Conservation (phyloP, 1,140 invertebrate species). For the Hesperophylax magnus region DNA sequence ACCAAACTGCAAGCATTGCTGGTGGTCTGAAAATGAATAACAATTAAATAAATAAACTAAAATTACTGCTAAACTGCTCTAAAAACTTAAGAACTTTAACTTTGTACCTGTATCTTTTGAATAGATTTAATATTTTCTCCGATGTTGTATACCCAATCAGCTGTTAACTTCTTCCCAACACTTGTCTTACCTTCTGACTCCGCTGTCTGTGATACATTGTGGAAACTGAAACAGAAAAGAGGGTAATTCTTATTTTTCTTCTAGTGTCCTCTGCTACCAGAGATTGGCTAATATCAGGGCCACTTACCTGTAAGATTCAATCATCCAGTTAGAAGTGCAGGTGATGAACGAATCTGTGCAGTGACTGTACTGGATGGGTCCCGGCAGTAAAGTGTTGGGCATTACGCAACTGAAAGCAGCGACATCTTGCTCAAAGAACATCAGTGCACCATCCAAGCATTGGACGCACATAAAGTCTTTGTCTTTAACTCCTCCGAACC, state of each 20-base stretch:
- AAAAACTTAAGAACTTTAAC: background rate
- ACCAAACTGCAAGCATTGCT: constrained; percentile 73
- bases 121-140: constrained; percentile 83
- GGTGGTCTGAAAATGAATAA: constrained; percentile 63
- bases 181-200: constrained; percentile 69
- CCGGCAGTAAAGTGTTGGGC: constrained; percentile 83
- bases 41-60: background rate
- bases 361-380: constrained; percentile 82
- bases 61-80: too few relatives aligned
- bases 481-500: constrained; percentile 84
- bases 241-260: background rate
- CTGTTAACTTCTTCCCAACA: constrained; percentile 71
- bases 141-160: constrained; percentile 84
- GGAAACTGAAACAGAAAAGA: constrained; percentile 72
- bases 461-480: constrained; percentile 91
- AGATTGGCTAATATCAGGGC: background rate
- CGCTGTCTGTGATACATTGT: constrained; percentile 73
- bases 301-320: constrained; percentile 85
- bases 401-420: constrained; percentile 83
- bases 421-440: constrained; percentile 91
- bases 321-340: constrained; percentile 78
- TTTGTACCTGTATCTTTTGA: constrained; percentile 70
- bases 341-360: constrained; percentile 87
- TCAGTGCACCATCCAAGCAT: constrained; percentile 85
- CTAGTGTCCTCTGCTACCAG: too few relatives aligned